Percentiles rank a stretch among this genome's conserved stretches.
Evolutionary conservation across 1,140 invertebrate genomes (phyloP).

Genomic region (Carcinoscorpius rotundicauda): DNA sequence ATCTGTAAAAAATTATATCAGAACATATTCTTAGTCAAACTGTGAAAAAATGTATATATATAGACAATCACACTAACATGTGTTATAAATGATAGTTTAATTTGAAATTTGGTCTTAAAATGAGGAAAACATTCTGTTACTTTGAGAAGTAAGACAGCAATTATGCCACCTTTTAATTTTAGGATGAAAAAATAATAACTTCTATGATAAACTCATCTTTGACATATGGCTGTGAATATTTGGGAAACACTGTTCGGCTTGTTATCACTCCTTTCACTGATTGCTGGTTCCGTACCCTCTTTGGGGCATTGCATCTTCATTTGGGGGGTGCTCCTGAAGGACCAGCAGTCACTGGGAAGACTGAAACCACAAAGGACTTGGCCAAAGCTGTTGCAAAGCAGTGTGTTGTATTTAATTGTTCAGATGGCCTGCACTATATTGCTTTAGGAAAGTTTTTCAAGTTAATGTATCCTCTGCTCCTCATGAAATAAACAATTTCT

Average conservation of each 20-base stretch:
- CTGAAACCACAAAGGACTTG: conserved; percentile 91
- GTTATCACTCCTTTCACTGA: conserved; percentile 83
- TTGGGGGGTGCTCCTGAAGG: conserved; percentile 76
- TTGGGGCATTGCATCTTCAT: conserved; percentile 72
- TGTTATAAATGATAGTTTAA: too few relatives aligned
- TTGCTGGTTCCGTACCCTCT: conserved; percentile 78
- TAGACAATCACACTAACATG: too few relatives aligned
- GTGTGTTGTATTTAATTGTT: conserved; percentile 95
- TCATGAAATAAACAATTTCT: background rate
- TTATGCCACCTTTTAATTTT: conserved; percentile 4
- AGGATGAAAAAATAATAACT: conserved; percentile 56
- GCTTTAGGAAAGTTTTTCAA: conserved; percentile 94
- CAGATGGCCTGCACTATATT: conserved; percentile 76
- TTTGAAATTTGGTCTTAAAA: too few relatives aligned
- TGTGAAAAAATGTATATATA: too few relatives aligned
- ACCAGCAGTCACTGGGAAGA: conserved; percentile 89
- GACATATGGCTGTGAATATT: conserved; percentile 86
- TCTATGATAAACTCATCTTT: conserved; percentile 87
- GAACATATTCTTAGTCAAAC: too few relatives aligned
- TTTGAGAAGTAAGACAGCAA: too few relatives aligned
- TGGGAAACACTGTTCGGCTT: conserved; percentile 73
- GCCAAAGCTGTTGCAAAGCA: conserved; percentile 93
- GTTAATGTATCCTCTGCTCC: conserved; percentile 29
- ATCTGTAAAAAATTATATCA: too few relatives aligned
- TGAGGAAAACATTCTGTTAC: too few relatives aligned